A percentile compares a stretch with the other conserved stretches of the same genome.
phyloP scores from a whole-genome alignment of 2,113 vertebrate genomes.

The Chaenogobius annularis region DNA sequence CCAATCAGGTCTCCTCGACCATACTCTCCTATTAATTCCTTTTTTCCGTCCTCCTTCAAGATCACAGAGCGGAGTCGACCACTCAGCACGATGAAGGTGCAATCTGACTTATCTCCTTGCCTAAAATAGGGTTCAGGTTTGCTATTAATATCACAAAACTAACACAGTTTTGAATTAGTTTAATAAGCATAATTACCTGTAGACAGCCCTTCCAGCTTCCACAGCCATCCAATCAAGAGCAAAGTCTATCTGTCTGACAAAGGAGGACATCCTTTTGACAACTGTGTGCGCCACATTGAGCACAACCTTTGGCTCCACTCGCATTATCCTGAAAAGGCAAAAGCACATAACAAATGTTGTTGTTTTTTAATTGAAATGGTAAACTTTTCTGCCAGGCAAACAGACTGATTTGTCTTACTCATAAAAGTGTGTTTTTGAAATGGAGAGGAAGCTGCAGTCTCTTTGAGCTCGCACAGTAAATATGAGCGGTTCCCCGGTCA shows the following conservation, averaged over 20 bases:
- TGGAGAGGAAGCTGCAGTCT: constrained; percentile 91
- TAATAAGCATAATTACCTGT: constrained; percentile 78
- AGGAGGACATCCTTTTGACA: constrained; percentile 88
- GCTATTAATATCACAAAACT: too few species aligned
- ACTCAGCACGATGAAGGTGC: constrained; percentile 92
- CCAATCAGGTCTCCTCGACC: constrained; percentile 93
- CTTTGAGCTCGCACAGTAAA: constrained; percentile 90
- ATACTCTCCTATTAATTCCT: constrained; percentile 91
- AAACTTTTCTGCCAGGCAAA: background rate
- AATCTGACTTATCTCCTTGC: constrained; percentile 92
- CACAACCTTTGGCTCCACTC: constrained; percentile 87
- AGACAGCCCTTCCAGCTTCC: constrained; percentile 90
- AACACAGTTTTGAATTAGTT: background rate
- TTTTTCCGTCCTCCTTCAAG: constrained; percentile 92
- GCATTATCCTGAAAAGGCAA: constrained; percentile 85
- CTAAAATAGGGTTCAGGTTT: constrained; percentile 64
- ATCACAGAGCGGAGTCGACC: constrained; percentile 93
- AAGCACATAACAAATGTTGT: background rate
- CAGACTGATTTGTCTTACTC: constrained; percentile 73
- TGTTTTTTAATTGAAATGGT: background rate
- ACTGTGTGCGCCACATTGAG: constrained; percentile 90
- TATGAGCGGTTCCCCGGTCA: constrained; percentile 94
- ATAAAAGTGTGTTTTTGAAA: constrained; percentile 94
- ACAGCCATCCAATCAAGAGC: constrained; percentile 98
- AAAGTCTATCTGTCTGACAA: constrained; percentile 93